Base-by-base conservation (phyloP, 2,888 invertebrate genomes). In the Incurvaria masculella region DNA sequence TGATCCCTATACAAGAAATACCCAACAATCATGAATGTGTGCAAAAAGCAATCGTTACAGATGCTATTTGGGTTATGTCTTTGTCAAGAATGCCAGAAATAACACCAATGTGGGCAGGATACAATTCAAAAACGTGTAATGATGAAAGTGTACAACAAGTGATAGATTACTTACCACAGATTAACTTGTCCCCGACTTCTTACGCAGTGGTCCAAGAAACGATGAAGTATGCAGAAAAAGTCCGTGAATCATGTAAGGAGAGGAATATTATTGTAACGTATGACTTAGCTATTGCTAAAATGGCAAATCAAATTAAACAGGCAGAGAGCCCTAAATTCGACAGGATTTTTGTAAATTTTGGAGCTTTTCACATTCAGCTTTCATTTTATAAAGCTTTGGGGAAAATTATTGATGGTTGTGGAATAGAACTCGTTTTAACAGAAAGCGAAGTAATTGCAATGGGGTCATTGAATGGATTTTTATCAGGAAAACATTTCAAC, bases 401-500 rank as follows among this genome's bases (percentile, higher is more conserved):
- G 42, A 62, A 61, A 48, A 60, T 52, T 51, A 63, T 65, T 46
- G 61, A 62, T 44, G 49, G 19, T 50, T 51, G 60, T 59, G 62
- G 63, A 51, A 53, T 65, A 52, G 43, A 57, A 14, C 54, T 62
- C n/a, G 57, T 62, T 40, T 10, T 61, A 40, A 61, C 63, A 8
- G 49, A 62, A 55, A 53, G 57, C 26, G 61, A 61, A 51, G 54
- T 52, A 45, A 47, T 64, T 53, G 63, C 61, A 1, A 50, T 49
- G 26, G 62, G 63, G 6, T 65, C 64, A 0, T 52, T 57, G 45
- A 55, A 57, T 51, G 55, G 61, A 20, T 64, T 64, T 49, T 50
- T 65, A 10, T 57, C 58, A 16, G 53, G 64, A 46, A 65, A 64
- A 45, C 59, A 64, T 51, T 65, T 62, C 41, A 65, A 65, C 55